Conservation (phyloP, 2,797 vertebrate species). For the Pseudopleuronectes americanus region DNA sequence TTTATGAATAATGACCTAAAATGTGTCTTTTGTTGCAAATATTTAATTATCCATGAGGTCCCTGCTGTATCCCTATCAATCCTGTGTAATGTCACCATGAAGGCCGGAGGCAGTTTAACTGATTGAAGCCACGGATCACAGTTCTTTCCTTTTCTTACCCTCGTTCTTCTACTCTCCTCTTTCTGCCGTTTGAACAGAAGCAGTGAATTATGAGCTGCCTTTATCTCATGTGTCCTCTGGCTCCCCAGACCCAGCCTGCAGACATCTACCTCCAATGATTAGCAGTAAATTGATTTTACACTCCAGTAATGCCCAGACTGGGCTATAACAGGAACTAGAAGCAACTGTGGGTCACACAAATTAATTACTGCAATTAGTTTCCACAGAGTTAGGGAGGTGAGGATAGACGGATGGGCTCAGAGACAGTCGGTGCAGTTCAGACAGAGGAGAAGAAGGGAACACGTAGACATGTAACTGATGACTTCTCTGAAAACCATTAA, state of each 20-base stretch:
- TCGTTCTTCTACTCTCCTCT: slow-evolving; percentile 13
- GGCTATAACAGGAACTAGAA: slow-evolving; percentile 62
- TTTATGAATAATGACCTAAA: background rate
- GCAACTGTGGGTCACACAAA: slow-evolving; percentile 67
- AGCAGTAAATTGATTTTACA: slow-evolving; percentile 74
- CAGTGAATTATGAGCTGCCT: slow-evolving; percentile 58
- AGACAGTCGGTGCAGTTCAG: slow-evolving; percentile 4
- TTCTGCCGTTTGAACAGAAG: slow-evolving; percentile 37
- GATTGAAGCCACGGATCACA: slow-evolving; percentile 32
- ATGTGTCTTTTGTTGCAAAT: background rate
- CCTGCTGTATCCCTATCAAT: background rate
- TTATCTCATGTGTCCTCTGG: slow-evolving; percentile 52
- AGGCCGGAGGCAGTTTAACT: background rate
- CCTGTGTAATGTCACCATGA: background rate
- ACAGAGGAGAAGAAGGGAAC: background rate
- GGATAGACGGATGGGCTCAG: slow-evolving; percentile 22
- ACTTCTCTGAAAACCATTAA: background rate
- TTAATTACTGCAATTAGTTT: slow-evolving; percentile 73
- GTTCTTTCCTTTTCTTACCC: background rate
- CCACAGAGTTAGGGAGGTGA: slow-evolving; percentile 56
- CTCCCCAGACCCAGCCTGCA: slow-evolving; percentile 47
- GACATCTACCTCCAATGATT: slow-evolving; percentile 67
- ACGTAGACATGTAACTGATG: background rate
- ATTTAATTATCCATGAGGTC: too few relatives aligned
- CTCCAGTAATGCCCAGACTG: slow-evolving; percentile 60